Base-by-base conservation (phyloP, 2,113 vertebrate species). In the Labeo rohita region DNA sequence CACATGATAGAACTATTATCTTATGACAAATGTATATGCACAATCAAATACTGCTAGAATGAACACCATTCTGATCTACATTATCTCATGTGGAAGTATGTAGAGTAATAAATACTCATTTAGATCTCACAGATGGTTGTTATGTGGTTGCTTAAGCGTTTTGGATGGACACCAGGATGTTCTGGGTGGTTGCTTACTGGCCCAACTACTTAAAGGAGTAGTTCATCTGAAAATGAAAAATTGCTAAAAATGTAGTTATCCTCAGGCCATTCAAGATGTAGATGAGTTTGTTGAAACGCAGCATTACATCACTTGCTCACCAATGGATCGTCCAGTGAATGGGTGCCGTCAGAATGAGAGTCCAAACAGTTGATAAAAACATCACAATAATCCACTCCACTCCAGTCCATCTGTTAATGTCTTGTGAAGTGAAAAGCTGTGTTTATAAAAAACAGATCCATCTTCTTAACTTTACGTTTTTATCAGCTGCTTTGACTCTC, bases 1-100 rank as follows among this genome's bases (percentile, higher is more conserved):
- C 21, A 50, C 61, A 28, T 50, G 61, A 43, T 68, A 13, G 68
- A 82, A 39, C n/a, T 23, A 70, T 70, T 82, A 82, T 68, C 47
- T 68, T 68, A n/a, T 34, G 16, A 36, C 8, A 39, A 78, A 56
- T 77, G 16, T 77, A 21, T 23, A 50, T 15, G 13, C n/a, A 50
- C 43, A 49, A 23, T 74, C 39, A 47, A 10, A 47, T n/a, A 47
- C 43, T 74, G 6, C n/a, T 50, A 15, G 34, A n/a, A 77, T 54
- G 36, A 54, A 77, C 23, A 9, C 15, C 2, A 15, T 15, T 66
- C 63, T 66, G 28, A 28, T 66, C 4, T 34, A 66, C 28, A 34
- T 34, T 34, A 66, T 66, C 63, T 66, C 12, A 34, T 66, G 12
- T 0, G 2, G 63, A 66, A 34, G 63, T 66, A 8, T 12, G n/a